phyloP scores from a whole-genome alignment of 2,797 vertebrate species.

The Nyctibius grandis region DNA sequence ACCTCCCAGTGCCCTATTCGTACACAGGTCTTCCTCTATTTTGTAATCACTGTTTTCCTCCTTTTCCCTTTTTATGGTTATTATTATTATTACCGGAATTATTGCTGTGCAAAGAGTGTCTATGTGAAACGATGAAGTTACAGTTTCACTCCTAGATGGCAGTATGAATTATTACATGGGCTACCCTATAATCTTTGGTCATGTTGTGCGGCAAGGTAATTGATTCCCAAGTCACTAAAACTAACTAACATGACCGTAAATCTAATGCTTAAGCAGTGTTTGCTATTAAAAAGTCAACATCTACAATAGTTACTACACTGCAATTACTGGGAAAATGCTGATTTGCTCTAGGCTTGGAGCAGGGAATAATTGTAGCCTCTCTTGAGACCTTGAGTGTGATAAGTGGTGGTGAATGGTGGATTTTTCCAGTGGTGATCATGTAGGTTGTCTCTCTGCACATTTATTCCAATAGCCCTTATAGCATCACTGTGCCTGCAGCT shows the following conservation, averaged over 20 bases:
- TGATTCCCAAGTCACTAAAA: conserved; percentile 59
- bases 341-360: conserved; percentile 20
- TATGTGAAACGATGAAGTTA: background rate
- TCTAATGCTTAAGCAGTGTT: conserved; percentile 37
- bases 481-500: background rate
- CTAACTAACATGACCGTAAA: conserved; percentile 51
- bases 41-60: background rate
- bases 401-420: conserved; percentile 6
- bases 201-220: conserved; percentile 37
- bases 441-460: background rate
- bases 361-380: conserved; percentile 31
- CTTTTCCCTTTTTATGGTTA: background rate
- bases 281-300: conserved; percentile 58
- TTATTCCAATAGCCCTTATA: background rate
- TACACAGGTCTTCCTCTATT: background rate
- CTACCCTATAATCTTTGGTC: conserved; percentile 58
- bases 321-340: conserved; percentile 40
- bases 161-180: conserved; percentile 20
- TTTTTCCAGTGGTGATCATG: background rate
- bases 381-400: conserved; percentile 3
- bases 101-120: conserved; percentile 8
- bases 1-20: background rate
- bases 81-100: conserved; percentile 9
- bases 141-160: conserved; percentile 21
- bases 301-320: conserved; percentile 25